Conservation (phyloP, 2,113 vertebrate species). For the Indicator indicator region DNA sequence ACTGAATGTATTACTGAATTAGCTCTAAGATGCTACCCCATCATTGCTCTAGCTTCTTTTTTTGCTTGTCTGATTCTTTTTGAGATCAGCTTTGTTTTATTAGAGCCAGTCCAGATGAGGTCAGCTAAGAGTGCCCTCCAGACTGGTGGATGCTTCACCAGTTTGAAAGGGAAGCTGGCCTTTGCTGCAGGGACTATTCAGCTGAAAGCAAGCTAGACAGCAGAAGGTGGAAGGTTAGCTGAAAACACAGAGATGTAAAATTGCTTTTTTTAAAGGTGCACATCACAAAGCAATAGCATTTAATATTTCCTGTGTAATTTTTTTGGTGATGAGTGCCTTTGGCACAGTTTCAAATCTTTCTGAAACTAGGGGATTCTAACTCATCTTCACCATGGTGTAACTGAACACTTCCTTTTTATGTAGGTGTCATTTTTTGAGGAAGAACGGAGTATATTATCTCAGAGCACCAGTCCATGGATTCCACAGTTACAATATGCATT, state of each 20-base stretch:
- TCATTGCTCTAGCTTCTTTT: background rate
- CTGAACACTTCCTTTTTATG: background rate
- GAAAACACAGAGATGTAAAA: background rate
- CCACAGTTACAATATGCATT: conserved; percentile 91
- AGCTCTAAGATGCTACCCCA: background rate
- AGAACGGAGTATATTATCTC: conserved; percentile 86
- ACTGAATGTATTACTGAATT: background rate
- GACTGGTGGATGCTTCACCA: background rate
- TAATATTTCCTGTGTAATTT: background rate
- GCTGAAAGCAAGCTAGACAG: background rate
- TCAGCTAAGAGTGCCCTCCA: background rate
- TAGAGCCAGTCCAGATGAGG: background rate
- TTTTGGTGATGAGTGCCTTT: background rate
- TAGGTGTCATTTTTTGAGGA: conserved; percentile 93
- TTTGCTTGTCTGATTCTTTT: background rate
- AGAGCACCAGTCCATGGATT: conserved; percentile 89
- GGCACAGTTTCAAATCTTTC: background rate
- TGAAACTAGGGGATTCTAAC: background rate
- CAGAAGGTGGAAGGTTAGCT: background rate
- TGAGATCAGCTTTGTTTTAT: background rate
- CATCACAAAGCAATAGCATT: background rate
- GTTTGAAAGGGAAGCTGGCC: background rate
- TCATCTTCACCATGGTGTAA: background rate
- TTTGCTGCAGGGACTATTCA: background rate
- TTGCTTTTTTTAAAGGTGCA: background rate